A percentile compares a stretch with the other conserved stretches of the same genome.
Evolutionary conservation across 2,888 invertebrate species (phyloP).

Genomic region (Acanthosoma haemorrhoidale): DNA sequence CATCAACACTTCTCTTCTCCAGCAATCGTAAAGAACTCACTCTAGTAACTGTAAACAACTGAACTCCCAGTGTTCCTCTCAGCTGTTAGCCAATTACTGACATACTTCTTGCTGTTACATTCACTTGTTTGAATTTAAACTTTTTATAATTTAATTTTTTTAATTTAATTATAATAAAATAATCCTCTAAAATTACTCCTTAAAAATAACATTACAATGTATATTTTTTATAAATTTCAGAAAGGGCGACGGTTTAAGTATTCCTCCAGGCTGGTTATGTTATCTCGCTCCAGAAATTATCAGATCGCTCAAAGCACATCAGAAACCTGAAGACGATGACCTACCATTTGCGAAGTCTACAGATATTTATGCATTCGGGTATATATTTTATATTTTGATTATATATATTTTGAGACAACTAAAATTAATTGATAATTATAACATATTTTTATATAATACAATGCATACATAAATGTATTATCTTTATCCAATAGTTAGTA

Average conservation of each 20-base stretch:
- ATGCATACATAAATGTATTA: no score
- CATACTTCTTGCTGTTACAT: no score
- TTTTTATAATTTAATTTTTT: background rate
- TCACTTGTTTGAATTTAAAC: no score
- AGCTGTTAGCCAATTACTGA: no score
- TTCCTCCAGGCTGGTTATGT: slow-evolving; percentile 97
- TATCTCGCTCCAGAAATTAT: slow-evolving; percentile 97
- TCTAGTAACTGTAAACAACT: no score
- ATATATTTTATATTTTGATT: slow-evolving; percentile 44
- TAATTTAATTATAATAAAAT: background rate
- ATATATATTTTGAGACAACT: no score
- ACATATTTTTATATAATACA: no score
- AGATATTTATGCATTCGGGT: slow-evolving; percentile 98
- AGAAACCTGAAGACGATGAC: slow-evolving; percentile 71
- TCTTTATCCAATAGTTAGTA: no score
- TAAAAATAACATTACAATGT: background rate
- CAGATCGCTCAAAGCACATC: slow-evolving; percentile 70
- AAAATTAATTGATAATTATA: no score
- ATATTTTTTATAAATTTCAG: slow-evolving; percentile 44
- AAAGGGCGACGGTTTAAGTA: slow-evolving; percentile 73
- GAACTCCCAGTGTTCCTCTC: no score
- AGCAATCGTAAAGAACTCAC: no score
- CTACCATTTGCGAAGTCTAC: slow-evolving; percentile 88
- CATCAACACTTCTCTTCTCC: no score
- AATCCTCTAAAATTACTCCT: background rate